These are phyloP conservation scores for Aegithalos caudatus DNA, from an alignment of 2,113 vertebrate genomes.

Conservation along the genomic window DNA sequence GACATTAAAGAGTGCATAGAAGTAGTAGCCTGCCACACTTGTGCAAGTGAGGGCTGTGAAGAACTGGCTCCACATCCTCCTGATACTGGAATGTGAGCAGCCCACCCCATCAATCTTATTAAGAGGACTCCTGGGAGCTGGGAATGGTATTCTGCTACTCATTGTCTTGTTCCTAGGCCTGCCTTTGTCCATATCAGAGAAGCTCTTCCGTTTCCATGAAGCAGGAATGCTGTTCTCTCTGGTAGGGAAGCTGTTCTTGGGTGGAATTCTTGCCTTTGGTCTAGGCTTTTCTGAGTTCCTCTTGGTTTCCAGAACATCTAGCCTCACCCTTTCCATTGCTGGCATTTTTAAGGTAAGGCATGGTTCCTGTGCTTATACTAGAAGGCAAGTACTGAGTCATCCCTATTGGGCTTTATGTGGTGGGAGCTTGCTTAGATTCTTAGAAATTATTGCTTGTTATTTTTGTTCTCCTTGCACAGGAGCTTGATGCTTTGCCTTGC, in stretches of 20 bases:
- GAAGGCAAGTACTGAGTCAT: background rate
- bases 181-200: conserved; percentile 83
- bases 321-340: conserved; percentile 91
- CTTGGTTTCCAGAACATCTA: conserved; percentile 90
- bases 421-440: background rate
- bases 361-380: background rate
- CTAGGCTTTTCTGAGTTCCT: conserved; percentile 96
- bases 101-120: background rate
- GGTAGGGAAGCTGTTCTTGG: conserved; percentile 79
- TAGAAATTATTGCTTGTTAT: background rate
- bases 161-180: conserved; percentile 75
- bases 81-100: background rate
- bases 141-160: background rate
- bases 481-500: background rate
- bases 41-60: background rate
- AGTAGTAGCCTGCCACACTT: background rate
- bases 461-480: background rate
- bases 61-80: background rate
- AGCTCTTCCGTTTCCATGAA: conserved; percentile 85
- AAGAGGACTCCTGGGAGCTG: background rate
- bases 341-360: conserved; percentile 92
- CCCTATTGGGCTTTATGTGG: background rate
- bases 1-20: background rate
- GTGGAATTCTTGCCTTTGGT: conserved; percentile 88
- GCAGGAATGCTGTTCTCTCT: conserved; percentile 74